phyloP scores from a whole-genome alignment of 35 echinoderm and acorn worm genomes.

The Apostichopus parvimensis region DNA sequence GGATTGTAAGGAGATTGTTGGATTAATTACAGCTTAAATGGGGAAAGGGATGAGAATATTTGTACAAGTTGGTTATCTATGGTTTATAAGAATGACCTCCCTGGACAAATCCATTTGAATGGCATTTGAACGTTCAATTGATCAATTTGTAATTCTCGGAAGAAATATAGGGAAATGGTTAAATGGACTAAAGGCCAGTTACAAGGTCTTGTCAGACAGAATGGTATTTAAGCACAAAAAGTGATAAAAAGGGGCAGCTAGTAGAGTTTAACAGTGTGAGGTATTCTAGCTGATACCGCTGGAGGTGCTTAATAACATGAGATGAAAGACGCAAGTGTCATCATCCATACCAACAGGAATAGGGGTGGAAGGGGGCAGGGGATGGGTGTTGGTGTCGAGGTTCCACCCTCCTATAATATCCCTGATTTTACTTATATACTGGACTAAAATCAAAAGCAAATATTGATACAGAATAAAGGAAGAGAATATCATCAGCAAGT shows the following conservation, averaged over 20 bases:
- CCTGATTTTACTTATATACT: too few species aligned
- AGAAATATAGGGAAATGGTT: background rate
- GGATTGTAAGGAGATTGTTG: background rate
- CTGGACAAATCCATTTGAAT: background rate
- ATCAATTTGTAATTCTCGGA: background rate
- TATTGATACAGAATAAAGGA: too few species aligned
- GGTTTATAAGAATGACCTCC: background rate
- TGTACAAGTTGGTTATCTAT: background rate
- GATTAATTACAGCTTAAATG: background rate
- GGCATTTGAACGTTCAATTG: background rate
- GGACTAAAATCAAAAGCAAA: too few species aligned
- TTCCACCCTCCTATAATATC: too few species aligned
- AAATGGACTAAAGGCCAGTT: background rate
- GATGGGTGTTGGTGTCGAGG: too few species aligned
- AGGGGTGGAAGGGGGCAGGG: too few species aligned
- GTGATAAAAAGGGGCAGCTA: background rate
- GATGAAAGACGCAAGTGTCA: too few species aligned
- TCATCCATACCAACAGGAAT: too few species aligned
- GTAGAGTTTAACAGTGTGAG: too few species aligned
- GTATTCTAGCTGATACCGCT: too few species aligned
- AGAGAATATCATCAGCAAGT: too few species aligned
- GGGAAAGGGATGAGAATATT: background rate
- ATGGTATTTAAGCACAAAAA: background rate
- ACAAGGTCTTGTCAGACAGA: background rate
- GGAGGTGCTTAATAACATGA: too few species aligned